Percentiles rank a stretch among this genome's conserved stretches.
Conservation (phyloP, 2,888 invertebrate genomes). For the Abrostola tripartita region DNA sequence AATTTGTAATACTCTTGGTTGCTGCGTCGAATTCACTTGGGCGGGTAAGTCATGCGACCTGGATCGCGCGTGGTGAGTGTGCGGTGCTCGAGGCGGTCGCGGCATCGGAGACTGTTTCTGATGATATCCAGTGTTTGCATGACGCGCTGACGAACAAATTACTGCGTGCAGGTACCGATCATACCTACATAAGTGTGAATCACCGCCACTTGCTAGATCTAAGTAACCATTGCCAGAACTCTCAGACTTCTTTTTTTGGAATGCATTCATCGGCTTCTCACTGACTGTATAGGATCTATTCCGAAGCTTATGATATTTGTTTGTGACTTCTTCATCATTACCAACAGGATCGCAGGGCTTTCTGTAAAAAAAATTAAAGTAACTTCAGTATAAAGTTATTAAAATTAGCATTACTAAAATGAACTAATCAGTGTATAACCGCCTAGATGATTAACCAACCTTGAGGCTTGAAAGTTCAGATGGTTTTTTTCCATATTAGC, state of each 20-base stretch:
- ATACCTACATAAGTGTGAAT: constrained; percentile 87
- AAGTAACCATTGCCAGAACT: constrained; percentile 87
- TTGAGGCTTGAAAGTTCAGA: constrained; percentile 94
- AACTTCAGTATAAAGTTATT: neutral
- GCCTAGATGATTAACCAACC: constrained; percentile 81
- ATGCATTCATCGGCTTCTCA: constrained; percentile 80
- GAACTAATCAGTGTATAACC: no score
- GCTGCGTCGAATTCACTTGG: constrained; percentile 64
- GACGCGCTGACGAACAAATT: constrained; percentile 87
- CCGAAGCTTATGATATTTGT: constrained; percentile 81
- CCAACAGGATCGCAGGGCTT: constrained; percentile 85
- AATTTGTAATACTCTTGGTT: constrained; percentile 83
- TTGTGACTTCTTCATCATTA: constrained; percentile 78
- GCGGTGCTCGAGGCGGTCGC: constrained; percentile 61
- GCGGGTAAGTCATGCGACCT: constrained; percentile 79
- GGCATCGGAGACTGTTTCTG: constrained; percentile 74
- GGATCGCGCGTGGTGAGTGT: constrained; percentile 70
- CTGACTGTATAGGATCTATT: constrained; percentile 87
- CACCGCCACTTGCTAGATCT: constrained; percentile 89
- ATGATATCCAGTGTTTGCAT: constrained; percentile 84
- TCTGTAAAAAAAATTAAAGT: constrained; percentile 74
- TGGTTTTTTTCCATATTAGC: constrained; percentile 97
- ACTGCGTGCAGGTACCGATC: constrained; percentile 90
- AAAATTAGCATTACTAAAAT: no score
- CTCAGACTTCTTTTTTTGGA: constrained; percentile 79